Base-by-base conservation (phyloP, 23 tunicate species). In the Aplidium turbinatum region DNA sequence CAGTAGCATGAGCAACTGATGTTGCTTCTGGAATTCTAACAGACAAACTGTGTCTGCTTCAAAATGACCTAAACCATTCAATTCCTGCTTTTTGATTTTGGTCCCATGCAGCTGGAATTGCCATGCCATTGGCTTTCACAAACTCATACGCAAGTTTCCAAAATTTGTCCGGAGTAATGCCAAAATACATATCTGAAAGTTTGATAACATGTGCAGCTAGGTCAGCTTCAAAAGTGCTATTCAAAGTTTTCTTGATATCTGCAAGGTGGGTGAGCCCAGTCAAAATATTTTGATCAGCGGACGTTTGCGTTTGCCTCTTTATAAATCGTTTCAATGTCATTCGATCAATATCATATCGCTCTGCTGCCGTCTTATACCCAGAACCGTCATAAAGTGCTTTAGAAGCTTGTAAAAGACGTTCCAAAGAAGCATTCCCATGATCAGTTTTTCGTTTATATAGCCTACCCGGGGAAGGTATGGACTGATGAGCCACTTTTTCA, bases 261-360 rank as follows among this genome's bases (percentile, higher is more conserved):
- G 35, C 35, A n/a, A 28, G 68, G 35, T 60, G 38, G 38, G 68
- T 28, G 31, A 60, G n/a, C 31, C 68, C 68, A 60, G 38, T 60
- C 38, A 60, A 60, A 60, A 60, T 38, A 60, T 28, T 31, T 27
- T 29, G 68, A 60, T 60, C 68, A 29, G 68, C 68, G 7, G 38
- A 20, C 31, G 68, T 60, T 20, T 60, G 68, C n/a, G 5, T 11
- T 60, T 60, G 68, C n/a, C 68, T 60, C 38, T 60, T 60, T 31
- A 60, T 60, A 60, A 31, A 60, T 60, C 68, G 16, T 42, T 42
- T 42, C 16, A 42, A 42, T 42, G 50, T 42, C 50, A 42, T 42
- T 42, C 16, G n/a, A n/a, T n/a, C n/a, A n/a, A n/a, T n/a, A n/a
- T n/a, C n/a, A n/a, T n/a, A n/a, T n/a, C n/a, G n/a, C 16, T 60